Conservation (phyloP, 2,888 invertebrate species). For the Metacarcinus magister region DNA sequence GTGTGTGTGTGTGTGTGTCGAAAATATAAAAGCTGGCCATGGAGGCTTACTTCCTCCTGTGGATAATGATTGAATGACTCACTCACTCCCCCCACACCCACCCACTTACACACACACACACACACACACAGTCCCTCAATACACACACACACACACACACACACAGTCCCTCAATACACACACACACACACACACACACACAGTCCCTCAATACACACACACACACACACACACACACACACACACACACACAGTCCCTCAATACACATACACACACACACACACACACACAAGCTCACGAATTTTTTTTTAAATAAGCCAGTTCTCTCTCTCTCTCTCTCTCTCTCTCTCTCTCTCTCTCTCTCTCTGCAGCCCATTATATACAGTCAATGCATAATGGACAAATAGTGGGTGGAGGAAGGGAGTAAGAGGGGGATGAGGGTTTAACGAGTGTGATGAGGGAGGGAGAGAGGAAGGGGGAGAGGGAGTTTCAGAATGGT, state of each 20-base stretch:
- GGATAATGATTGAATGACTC: neutral
- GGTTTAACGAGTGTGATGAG: too few species aligned
- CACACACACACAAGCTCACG: too few species aligned
- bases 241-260: neutral
- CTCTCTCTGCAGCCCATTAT: neutral
- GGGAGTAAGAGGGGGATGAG: neutral
- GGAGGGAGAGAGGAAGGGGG: neutral
- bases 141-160: too few species aligned
- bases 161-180: too few species aligned
- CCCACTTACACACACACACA: neutral
- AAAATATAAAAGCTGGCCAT: slow-evolving; percentile 5
- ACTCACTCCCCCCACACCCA: neutral
- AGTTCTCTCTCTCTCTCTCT: slow-evolving; percentile 56
- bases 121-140: neutral
- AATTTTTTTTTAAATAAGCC: neutral
- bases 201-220: neutral
- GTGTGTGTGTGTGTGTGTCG: slow-evolving; percentile 37
- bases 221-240: neutral
- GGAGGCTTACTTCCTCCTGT: slow-evolving; percentile 21
- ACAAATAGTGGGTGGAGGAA: neutral
- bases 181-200: slow-evolving; percentile 9
- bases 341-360: slow-evolving; percentile 57
- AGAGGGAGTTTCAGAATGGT: neutral
- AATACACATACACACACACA: too few species aligned
- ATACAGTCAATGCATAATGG: neutral